Evolutionary conservation across 1,140 invertebrate genomes (phyloP).

Genomic region (Diabrotica virgifera): DNA sequence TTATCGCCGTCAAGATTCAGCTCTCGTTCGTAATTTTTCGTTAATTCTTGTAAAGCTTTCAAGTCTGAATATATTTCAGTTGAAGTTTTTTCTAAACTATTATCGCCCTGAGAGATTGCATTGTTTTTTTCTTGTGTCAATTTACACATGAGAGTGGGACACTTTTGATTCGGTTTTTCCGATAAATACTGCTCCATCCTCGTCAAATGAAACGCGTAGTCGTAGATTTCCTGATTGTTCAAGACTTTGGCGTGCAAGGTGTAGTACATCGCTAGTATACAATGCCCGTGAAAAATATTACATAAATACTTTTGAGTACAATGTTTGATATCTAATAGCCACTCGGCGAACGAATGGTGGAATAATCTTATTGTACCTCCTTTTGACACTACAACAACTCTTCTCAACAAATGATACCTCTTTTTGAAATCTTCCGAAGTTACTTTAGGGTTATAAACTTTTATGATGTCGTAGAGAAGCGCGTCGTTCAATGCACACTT

Average conservation of each 20-base stretch:
- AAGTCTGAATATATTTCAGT: conserved; percentile 45
- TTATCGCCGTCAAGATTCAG: conserved; percentile 33
- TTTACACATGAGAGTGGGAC: conserved; percentile 39
- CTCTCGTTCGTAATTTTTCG: conserved; percentile 36
- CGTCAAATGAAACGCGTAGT: conserved; percentile 57
- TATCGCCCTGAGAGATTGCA: conserved; percentile 24
- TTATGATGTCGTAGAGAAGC: conserved; percentile 76
- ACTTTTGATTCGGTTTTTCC: conserved; percentile 42
- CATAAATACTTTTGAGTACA: conserved; percentile 93
- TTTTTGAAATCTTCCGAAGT: conserved; percentile 82
- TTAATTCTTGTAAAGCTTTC: conserved; percentile 40
- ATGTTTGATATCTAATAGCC: conserved; percentile 94
- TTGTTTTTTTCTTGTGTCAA: conserved; percentile 38
- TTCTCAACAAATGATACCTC: conserved; percentile 72
- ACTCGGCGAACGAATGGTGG: conserved; percentile 90
- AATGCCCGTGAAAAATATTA: conserved; percentile 81
- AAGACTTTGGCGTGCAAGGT: conserved; percentile 44
- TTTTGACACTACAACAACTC: conserved; percentile 64
- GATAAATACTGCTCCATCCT: conserved; percentile 53
- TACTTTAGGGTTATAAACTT: conserved; percentile 76
- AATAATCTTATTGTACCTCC: conserved; percentile 72
- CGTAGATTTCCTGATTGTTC: conserved; percentile 54
- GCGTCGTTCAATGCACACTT: conserved; percentile 78
- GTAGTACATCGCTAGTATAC: conserved; percentile 83
- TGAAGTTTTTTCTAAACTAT: conserved; percentile 41